Base-by-base conservation (phyloP, 2,888 invertebrate genomes). In the Leptinotarsa haldemani region DNA sequence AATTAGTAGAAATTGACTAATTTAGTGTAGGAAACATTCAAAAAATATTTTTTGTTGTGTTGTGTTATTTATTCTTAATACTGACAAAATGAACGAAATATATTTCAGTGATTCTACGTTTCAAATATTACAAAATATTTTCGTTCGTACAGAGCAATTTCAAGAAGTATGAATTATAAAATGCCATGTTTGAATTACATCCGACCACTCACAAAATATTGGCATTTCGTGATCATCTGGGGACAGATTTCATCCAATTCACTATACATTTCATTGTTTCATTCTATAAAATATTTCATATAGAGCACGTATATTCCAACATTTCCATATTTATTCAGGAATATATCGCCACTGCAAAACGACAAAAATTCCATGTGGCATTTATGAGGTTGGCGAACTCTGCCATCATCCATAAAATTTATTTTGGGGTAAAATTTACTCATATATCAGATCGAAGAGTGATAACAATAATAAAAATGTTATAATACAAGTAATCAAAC, bases 161-260 rank as follows among this genome's bases (percentile, higher is more conserved):
- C 18, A 61, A 15, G 9, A 1, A 61, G 30, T 30, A 30, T 40
- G 40, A 25, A 61, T 61, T 40, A 61, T 61, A 30, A 61, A 61
- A 61, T 61, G 16, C 16, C n/a, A 40, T 61, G 61, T 61, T 61
- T 12, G 40, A 61, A 61, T 30, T n/a, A n/a, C 7, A 61, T 61
- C 12, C 40, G 18, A n/a, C 61, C 61, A 61, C 40, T 61, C 30
- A 18, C 40, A 61, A 30, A 61, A 61, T 61, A 61, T 56, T 61
- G 61, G 40, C 25, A 40, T 25, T 61, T n/a, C 61, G 30, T 25
- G n/a, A 61, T 40, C 61, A 40, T 61, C 61, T 40, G 61, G 61
- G 61, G 40, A 61, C 40, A 30, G 30, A 61, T 61, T 61, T 61
- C 40, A 61, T 61, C 15, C 13, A 22, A 12, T 56, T 18, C 20